phyloP scores from a whole-genome alignment of 1,140 invertebrate genomes.

The Ips nitidus region DNA sequence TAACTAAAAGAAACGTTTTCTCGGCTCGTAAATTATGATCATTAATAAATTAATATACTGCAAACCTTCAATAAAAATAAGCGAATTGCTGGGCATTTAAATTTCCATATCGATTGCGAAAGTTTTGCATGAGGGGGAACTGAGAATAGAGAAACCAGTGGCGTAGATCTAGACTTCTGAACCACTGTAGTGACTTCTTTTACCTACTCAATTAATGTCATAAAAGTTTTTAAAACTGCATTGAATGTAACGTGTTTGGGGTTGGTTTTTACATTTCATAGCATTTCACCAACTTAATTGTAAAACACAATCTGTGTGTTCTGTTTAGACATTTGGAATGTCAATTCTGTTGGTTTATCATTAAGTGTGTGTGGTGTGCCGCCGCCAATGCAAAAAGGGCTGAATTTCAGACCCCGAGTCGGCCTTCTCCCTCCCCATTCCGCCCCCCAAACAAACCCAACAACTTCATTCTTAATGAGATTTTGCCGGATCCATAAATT shows the following conservation, averaged over 20 bases:
- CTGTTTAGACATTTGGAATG: background rate
- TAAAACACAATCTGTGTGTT: background rate
- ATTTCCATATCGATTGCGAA: constrained; percentile 38
- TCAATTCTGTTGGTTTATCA: background rate
- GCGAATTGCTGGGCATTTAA: constrained; percentile 23
- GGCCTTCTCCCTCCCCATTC: constrained; percentile 28
- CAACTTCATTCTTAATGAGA: constrained; percentile 55
- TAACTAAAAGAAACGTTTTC: too few relatives aligned
- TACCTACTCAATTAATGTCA: background rate
- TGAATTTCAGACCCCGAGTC: constrained; percentile 20
- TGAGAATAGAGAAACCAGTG: background rate
- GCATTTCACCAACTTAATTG: background rate
- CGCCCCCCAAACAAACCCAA: constrained; percentile 49
- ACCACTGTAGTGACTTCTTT: background rate
- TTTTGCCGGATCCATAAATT: constrained; percentile 55
- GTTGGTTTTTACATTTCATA: background rate
- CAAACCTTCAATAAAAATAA: background rate
- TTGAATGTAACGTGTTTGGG: background rate
- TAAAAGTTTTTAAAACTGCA: background rate
- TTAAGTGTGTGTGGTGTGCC: background rate
- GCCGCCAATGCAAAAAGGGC: constrained; percentile 22
- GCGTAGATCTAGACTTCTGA: background rate
- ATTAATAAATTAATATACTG: too few relatives aligned
- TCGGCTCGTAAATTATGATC: too few relatives aligned
- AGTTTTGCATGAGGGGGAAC: constrained; percentile 19